phyloP scores from a whole-genome alignment of 1,140 invertebrate species.

The Drosophila suzukii region DNA sequence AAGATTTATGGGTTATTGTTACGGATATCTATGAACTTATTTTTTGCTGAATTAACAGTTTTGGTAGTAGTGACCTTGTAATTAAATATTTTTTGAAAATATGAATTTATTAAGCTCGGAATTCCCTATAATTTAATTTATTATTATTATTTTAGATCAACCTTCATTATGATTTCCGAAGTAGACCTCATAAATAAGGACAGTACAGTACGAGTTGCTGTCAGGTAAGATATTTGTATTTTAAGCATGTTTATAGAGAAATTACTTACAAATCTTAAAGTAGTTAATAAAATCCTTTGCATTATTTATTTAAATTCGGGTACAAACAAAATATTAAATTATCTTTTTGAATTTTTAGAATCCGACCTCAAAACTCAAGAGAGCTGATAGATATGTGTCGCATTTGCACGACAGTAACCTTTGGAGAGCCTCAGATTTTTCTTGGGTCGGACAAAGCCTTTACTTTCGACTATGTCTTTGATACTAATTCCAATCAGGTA shows the following conservation, averaged over 20 bases:
- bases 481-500: slow-evolving; percentile 89
- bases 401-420: slow-evolving; percentile 94
- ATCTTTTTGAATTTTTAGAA: slow-evolving; percentile 86
- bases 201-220: slow-evolving; percentile 35
- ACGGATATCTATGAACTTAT: neutral
- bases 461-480: slow-evolving; percentile 98
- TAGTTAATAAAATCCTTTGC: too few relatives aligned
- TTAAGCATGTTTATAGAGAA: neutral
- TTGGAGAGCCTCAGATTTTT: slow-evolving; percentile 95
- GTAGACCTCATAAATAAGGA: slow-evolving; percentile 18
- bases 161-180: slow-evolving; percentile 23
- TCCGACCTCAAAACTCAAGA: slow-evolving; percentile 95
- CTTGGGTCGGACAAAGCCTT: slow-evolving; percentile 97
- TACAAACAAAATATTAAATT: too few relatives aligned
- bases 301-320: too few relatives aligned
- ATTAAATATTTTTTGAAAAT: neutral
- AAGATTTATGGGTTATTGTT: neutral
- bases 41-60: neutral
- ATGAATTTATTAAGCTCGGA: neutral
- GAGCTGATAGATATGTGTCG: slow-evolving; percentile 98
- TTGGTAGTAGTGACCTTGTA: slow-evolving; percentile 2
- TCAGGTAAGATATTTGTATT: slow-evolving; percentile 21
- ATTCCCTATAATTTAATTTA: neutral
- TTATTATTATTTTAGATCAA: slow-evolving; percentile 14
- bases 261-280: too few relatives aligned